Evolutionary conservation across 2,888 invertebrate genomes (phyloP).

Genomic region (Pseudococcus longispinus): DNA sequence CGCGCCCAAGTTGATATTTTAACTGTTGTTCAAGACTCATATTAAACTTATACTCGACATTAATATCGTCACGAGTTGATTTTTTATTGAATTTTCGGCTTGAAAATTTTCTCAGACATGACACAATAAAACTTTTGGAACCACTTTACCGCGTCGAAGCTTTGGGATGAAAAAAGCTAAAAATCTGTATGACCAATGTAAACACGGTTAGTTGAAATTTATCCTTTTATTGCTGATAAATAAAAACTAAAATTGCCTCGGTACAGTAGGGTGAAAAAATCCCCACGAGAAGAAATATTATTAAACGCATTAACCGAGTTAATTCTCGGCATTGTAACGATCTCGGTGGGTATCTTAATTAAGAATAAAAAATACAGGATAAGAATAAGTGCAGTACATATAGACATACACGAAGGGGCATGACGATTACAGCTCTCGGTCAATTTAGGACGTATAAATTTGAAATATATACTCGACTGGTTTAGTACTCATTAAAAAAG

Average conservation of each 20-base stretch:
- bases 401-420: background rate
- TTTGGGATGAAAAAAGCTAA: background rate
- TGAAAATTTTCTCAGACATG: background rate
- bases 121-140: background rate
- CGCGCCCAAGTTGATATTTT: background rate
- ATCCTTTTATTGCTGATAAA: background rate
- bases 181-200: background rate
- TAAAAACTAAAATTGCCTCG: background rate
- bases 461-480: background rate
- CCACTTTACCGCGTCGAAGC: background rate
- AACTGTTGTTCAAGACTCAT: background rate
- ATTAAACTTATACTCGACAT: background rate
- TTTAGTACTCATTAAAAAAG: conserved; percentile 13
- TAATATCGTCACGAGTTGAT: background rate
- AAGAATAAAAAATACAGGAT: background rate
- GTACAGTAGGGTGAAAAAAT: background rate
- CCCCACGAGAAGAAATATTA: background rate
- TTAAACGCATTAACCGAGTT: background rate
- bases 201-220: background rate
- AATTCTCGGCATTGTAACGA: background rate
- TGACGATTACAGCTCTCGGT: background rate
- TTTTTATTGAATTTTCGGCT: background rate
- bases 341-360: background rate
- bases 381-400: background rate
- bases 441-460: background rate